Percentiles rank a stretch among this genome's conserved stretches.
Conservation (phyloP, 1,140 invertebrate genomes). For the Agraylea sexmaculata region DNA sequence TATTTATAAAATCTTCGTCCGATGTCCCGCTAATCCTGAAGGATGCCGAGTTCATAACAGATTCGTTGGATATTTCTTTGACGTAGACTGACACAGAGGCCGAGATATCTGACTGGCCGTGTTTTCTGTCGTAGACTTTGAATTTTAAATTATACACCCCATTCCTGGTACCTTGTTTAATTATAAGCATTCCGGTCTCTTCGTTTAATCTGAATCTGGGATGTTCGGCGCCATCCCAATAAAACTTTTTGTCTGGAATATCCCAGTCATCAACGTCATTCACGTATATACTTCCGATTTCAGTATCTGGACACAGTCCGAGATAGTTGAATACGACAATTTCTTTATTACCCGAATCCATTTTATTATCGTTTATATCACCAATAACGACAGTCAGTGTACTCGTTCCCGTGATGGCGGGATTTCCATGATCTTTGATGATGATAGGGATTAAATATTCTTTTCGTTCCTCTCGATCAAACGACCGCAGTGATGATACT, state of each 20-base stretch:
- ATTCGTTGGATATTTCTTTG: slow-evolving; percentile 50
- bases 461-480: slow-evolving; percentile 56
- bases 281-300: slow-evolving; percentile 56
- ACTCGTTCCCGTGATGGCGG: slow-evolving; percentile 49
- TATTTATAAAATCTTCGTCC: slow-evolving; percentile 54
- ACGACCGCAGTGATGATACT: slow-evolving; percentile 45
- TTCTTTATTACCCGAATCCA: slow-evolving; percentile 53
- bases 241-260: slow-evolving; percentile 55
- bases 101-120: slow-evolving; percentile 41
- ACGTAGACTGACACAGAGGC: slow-evolving; percentile 52
- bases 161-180: slow-evolving; percentile 47
- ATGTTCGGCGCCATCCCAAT: slow-evolving; percentile 42
- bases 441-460: slow-evolving; percentile 51
- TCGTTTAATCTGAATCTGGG: slow-evolving; percentile 46
- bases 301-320: slow-evolving; percentile 46
- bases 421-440: slow-evolving; percentile 45
- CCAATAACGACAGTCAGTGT: slow-evolving; percentile 57
- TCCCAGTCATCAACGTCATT: slow-evolving; percentile 65
- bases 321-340: slow-evolving; percentile 61
- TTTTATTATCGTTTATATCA: slow-evolving; percentile 58
- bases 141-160: slow-evolving; percentile 49
- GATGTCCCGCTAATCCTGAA: slow-evolving; percentile 50
- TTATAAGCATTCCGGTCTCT: slow-evolving; percentile 52
- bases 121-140: slow-evolving; percentile 50
- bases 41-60: slow-evolving; percentile 55